Evolutionary conservation across 1,140 invertebrate genomes (phyloP).

Genomic region (Bombus superbus): DNA sequence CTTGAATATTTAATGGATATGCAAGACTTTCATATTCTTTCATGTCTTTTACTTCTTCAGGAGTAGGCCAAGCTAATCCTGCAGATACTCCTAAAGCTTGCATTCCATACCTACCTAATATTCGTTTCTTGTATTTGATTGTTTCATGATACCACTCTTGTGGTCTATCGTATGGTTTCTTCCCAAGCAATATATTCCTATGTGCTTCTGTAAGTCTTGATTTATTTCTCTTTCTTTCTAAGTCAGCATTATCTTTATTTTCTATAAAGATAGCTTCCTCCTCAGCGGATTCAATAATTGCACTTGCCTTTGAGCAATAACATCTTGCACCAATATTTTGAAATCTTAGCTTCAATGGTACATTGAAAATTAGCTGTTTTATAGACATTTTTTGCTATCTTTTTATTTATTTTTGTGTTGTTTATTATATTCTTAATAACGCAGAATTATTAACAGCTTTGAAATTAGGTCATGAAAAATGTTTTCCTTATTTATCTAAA

Average conservation of each 20-base stretch:
- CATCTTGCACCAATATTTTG: neutral
- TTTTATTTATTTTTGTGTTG: neutral
- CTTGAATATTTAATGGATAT: conserved; percentile 84
- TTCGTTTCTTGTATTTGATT: conserved; percentile 84
- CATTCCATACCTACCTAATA: conserved; percentile 85
- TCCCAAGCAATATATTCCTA: conserved; percentile 83
- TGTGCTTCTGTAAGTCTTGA: conserved; percentile 83
- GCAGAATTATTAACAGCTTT: neutral
- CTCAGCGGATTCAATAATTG: conserved; percentile 50
- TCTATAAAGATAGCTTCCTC: conserved; percentile 48
- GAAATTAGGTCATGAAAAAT: neutral
- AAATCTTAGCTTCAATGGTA: neutral
- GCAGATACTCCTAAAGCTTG: conserved; percentile 79
- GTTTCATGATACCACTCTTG: conserved; percentile 82
- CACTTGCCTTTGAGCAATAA: neutral
- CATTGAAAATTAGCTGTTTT: neutral
- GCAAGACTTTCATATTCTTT: conserved; percentile 86
- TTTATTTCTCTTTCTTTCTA: conserved; percentile 83
- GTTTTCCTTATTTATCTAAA: neutral
- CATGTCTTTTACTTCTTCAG: conserved; percentile 83
- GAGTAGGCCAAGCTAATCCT: conserved; percentile 85
- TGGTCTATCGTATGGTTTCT: conserved; percentile 82
- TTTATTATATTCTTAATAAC: neutral
- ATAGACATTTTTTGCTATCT: neutral
- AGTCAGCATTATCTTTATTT: conserved; percentile 50